A percentile compares a stretch with the other conserved stretches of the same genome.
phyloP scores from a whole-genome alignment of 30 jellyfish, hydroid and myxozoan species.

The Hydractinia echinata region DNA sequence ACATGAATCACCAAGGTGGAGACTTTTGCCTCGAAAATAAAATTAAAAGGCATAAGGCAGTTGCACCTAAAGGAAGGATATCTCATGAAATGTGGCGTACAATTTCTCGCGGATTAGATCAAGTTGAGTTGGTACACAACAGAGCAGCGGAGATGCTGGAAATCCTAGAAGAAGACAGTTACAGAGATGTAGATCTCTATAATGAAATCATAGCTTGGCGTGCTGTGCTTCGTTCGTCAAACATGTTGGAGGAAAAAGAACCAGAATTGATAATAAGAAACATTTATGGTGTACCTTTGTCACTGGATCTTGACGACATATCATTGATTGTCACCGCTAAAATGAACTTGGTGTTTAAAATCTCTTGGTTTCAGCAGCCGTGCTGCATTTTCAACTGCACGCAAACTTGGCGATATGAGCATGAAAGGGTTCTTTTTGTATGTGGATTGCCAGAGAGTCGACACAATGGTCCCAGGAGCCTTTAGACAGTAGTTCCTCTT shows the following conservation, averaged over 20 bases:
- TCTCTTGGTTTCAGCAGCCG: too few relatives aligned
- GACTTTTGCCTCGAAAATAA: constrained; percentile 11
- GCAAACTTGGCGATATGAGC: too few relatives aligned
- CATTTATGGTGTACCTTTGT: constrained; percentile 6
- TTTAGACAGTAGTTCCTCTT: too few relatives aligned
- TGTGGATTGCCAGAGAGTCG: too few relatives aligned
- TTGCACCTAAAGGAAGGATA: constrained; percentile 21
- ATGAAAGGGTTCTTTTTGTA: too few relatives aligned
- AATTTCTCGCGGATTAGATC: constrained; percentile 9
- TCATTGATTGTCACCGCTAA: neutral
- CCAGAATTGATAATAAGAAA: neutral
- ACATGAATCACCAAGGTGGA: constrained; percentile 13
- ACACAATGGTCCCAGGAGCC: too few relatives aligned
- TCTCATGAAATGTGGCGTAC: neutral
- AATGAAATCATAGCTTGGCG: constrained; percentile 18
- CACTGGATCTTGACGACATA: constrained; percentile 7
- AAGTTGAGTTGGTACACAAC: neutral
- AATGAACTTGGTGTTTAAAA: too few relatives aligned
- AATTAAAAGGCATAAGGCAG: constrained; percentile 6
- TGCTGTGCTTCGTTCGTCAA: constrained; percentile 12
- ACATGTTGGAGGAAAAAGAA: neutral
- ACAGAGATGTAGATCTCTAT: constrained; percentile 2
- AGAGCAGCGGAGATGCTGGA: constrained; percentile 6
- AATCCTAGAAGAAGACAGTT: neutral
- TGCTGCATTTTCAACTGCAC: too few relatives aligned